phyloP scores from a whole-genome alignment of 2,113 vertebrate species.

The Cranoglanis bouderius region DNA sequence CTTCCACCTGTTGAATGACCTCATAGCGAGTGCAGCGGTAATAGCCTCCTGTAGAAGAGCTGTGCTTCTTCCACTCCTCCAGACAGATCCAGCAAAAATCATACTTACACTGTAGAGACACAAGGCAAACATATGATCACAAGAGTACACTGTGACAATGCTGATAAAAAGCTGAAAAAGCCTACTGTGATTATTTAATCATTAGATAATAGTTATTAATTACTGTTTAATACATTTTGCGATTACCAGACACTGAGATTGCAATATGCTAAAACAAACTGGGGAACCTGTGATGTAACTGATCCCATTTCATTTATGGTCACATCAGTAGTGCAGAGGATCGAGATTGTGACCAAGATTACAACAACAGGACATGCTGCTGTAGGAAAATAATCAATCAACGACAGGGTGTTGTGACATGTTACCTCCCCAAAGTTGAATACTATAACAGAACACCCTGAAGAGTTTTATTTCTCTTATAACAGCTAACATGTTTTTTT shows the following conservation, averaged over 20 bases:
- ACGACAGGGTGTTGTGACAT: not conserved
- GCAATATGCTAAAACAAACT: not conserved
- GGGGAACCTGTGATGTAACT: not conserved
- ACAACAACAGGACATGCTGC: too few species aligned
- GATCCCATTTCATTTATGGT: too few species aligned
- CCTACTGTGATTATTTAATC: not conserved
- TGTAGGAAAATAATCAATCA: too few species aligned
- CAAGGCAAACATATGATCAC: slow-evolving; percentile 4
- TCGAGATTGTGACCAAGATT: too few species aligned
- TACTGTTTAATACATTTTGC: not conserved
- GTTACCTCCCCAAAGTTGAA: not conserved
- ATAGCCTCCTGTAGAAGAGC: slow-evolving; percentile 97
- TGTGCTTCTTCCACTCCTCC: slow-evolving; percentile 99
- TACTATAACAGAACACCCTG: not conserved
- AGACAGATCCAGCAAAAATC: slow-evolving; percentile 99
- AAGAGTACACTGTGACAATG: not conserved
- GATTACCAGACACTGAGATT: not conserved
- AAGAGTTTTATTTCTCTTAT: not conserved
- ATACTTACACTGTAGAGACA: slow-evolving; percentile 86
- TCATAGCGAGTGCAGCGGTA: slow-evolving; percentile 98
- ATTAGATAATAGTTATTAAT: too few species aligned
- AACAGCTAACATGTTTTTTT: too few species aligned
- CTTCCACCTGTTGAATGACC: slow-evolving; percentile 95
- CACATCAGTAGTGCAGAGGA: too few species aligned
- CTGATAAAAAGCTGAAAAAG: not conserved